Percentiles rank a stretch among this genome's conserved stretches.
phyloP scores from a whole-genome alignment of 2,113 vertebrate species.

The Pipa parva region DNA sequence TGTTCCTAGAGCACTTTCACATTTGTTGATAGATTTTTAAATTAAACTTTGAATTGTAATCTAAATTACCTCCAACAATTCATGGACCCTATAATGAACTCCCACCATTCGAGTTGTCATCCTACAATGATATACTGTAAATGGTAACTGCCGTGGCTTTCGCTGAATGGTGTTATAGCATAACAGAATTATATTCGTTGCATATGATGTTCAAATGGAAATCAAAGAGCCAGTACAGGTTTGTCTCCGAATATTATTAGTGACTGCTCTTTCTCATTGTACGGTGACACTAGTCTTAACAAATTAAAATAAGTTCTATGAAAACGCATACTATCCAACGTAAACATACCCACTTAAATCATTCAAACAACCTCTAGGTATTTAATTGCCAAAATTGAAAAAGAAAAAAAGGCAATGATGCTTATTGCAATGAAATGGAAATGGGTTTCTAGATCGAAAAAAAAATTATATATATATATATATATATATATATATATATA shows the following conservation, averaged over 20 bases:
- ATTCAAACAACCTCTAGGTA: conserved; percentile 11
- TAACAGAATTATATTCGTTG: conserved; percentile 58
- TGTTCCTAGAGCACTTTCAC: conserved; percentile 79
- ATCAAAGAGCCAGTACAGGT: conserved; percentile 50
- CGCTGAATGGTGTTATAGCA: conserved; percentile 60
- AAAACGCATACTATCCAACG: conserved; percentile 2
- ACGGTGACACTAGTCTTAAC: conserved; percentile 21
- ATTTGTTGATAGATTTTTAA: conserved; percentile 89
- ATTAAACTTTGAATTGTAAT: conserved; percentile 88
- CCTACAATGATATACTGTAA: conserved; percentile 72
- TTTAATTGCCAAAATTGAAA: conserved; percentile 20
- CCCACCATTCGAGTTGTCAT: conserved; percentile 71
- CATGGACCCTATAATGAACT: conserved; percentile 83
- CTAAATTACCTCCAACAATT: conserved; percentile 85
- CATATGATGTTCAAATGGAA: conserved; percentile 59
- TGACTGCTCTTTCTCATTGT: conserved; percentile 51
- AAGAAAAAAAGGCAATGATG: conserved; percentile 3
- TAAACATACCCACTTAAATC: conserved; percentile 25
- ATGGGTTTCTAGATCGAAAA: conserved; percentile 23
- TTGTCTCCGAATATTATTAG: conserved; percentile 47
- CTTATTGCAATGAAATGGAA: conserved; percentile 12
- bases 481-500: too few species aligned
- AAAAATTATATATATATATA: too few species aligned
- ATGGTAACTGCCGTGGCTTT: conserved; percentile 59
- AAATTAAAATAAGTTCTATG: conserved; percentile 33